phyloP scores from a whole-genome alignment of 2,888 invertebrate genomes.

The Nymphalis urticae region DNA sequence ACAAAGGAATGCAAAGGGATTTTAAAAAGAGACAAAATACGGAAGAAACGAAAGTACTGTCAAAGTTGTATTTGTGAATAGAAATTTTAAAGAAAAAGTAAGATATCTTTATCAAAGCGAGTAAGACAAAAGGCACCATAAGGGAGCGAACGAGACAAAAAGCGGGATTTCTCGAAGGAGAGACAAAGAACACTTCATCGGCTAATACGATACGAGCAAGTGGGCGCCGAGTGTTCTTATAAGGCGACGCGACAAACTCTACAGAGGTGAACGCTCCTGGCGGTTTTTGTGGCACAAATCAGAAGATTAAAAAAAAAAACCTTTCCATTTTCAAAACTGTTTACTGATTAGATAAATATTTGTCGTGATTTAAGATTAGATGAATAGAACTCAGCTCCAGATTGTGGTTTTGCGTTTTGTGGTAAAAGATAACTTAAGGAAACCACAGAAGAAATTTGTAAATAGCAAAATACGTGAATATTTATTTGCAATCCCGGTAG shows the following conservation, averaged over 20 bases:
- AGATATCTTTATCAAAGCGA: constrained; percentile 20
- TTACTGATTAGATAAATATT: no score
- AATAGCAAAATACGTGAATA: no score
- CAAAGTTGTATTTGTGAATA: constrained; percentile 13
- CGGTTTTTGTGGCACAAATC: constrained; percentile 39
- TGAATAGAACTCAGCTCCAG: no score
- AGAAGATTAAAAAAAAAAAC: constrained; percentile 12
- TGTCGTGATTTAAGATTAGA: no score
- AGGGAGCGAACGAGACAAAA: constrained; percentile 22
- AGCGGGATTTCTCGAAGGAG: constrained; percentile 31
- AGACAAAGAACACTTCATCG: constrained; percentile 47
- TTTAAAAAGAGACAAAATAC: constrained; percentile 5
- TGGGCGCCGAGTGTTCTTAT: constrained; percentile 56
- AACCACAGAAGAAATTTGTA: no score
- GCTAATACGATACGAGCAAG: constrained; percentile 57
- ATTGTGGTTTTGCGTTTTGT: no score
- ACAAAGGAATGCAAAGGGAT: not conserved
- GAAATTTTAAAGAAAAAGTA: constrained; percentile 21
- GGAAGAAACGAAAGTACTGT: not conserved
- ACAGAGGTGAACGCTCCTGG: constrained; percentile 55
- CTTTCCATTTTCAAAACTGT: no score
- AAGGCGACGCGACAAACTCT: constrained; percentile 56
- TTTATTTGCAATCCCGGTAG: no score
- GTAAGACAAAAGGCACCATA: constrained; percentile 19
- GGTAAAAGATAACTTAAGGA: no score